These are phyloP conservation scores for Pseudopipra pipra DNA, from an alignment of 2,113 vertebrate species.

Conservation along the genomic window DNA sequence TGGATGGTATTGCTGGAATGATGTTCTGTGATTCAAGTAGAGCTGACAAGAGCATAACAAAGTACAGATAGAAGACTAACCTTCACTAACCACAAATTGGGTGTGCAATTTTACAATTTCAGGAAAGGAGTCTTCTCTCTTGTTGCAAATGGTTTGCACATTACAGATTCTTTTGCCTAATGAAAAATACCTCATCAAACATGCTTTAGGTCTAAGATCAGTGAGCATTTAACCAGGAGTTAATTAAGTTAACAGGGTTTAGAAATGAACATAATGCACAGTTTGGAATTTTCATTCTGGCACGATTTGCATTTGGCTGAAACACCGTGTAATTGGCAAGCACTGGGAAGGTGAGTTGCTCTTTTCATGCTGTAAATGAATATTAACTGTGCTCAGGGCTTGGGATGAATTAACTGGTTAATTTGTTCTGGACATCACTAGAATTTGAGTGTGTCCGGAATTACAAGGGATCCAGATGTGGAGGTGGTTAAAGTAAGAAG, in stretches of 20 bases:
- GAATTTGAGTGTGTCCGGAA: not conserved
- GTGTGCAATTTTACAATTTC: not conserved
- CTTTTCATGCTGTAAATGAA: conserved; percentile 21
- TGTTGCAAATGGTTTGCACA: not conserved
- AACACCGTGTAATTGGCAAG: not conserved
- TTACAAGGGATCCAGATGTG: not conserved
- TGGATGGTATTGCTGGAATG: not conserved
- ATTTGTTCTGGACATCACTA: not conserved
- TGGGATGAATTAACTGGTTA: not conserved
- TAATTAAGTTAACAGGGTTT: conserved; percentile 51
- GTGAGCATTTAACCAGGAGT: conserved; percentile 7
- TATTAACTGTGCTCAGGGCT: not conserved
- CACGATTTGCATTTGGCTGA: conserved; percentile 37
- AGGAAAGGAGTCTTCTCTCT: not conserved
- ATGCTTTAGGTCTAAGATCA: not conserved
- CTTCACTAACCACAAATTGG: not conserved
- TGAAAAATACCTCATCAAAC: conserved; percentile 12
- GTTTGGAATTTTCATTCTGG: conserved; percentile 29
- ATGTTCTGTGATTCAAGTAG: not conserved
- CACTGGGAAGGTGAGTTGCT: not conserved
- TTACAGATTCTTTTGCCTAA: not conserved
- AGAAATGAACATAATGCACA: conserved; percentile 10
- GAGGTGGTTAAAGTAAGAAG: not conserved
- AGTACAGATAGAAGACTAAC: not conserved
- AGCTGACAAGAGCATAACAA: not conserved